Evolutionary conservation across 2,113 vertebrate species (phyloP).

Genomic region (Sorex fumeus): DNA sequence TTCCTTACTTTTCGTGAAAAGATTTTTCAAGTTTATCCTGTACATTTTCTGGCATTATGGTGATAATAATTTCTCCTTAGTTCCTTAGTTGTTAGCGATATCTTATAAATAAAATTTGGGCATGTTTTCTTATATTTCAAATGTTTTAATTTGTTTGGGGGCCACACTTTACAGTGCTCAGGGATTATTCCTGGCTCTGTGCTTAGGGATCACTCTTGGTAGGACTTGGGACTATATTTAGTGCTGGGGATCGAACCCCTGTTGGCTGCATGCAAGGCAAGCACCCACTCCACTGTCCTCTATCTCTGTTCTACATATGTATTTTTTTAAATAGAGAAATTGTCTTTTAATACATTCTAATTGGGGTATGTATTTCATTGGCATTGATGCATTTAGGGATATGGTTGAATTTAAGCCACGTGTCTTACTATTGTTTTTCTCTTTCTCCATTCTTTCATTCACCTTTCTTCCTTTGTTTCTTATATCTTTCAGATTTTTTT

Average conservation of each 20-base stretch:
- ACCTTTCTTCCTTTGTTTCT: background rate
- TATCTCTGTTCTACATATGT: too few relatives aligned
- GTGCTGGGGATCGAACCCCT: too few relatives aligned
- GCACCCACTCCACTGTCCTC: too few relatives aligned
- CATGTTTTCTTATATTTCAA: slow-evolving; percentile 7
- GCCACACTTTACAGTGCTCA: too few relatives aligned
- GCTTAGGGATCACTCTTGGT: too few relatives aligned
- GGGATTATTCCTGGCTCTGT: too few relatives aligned
- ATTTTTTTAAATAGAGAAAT: background rate
- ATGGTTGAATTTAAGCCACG: background rate
- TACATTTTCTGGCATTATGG: background rate
- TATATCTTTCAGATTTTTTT: background rate
- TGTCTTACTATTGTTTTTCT: background rate
- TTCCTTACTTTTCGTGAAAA: background rate
- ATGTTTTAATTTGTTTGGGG: background rate
- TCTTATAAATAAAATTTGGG: background rate
- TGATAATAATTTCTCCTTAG: background rate
- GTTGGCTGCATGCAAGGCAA: too few relatives aligned
- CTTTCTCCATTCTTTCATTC: background rate
- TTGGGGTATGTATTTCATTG: slow-evolving; percentile 10
- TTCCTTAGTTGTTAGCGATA: slow-evolving; percentile 6
- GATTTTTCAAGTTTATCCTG: background rate
- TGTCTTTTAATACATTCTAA: background rate
- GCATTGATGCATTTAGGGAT: background rate
- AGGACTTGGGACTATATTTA: too few relatives aligned